Evolutionary conservation across 2,888 invertebrate genomes (phyloP).

Genomic region (Drosophila multiciliata): DNA sequence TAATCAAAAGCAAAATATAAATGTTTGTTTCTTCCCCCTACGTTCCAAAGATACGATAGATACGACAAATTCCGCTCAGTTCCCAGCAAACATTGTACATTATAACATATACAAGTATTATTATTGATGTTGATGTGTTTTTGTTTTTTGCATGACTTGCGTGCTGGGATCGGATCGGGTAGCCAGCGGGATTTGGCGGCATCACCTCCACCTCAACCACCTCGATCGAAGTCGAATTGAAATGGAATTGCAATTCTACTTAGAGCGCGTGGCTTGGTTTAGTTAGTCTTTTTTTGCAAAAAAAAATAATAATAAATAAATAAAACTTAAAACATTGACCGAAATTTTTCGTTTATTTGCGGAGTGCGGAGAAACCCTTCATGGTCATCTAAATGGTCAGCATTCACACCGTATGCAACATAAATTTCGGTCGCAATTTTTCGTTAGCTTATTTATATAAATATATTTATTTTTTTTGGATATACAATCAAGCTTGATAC

Average conservation of each 20-base stretch:
- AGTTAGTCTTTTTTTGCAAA: slow-evolving; percentile 38
- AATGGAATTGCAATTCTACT: slow-evolving; percentile 73
- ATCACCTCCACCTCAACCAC: slow-evolving; percentile 23
- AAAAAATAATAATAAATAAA: slow-evolving; percentile 45
- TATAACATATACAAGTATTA: slow-evolving; percentile 24
- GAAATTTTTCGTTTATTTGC: slow-evolving; percentile 72
- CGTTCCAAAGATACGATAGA: slow-evolving; percentile 47
- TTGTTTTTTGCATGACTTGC: slow-evolving; percentile 49
- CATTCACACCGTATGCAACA: slow-evolving; percentile 51
- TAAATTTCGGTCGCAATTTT: slow-evolving; percentile 83
- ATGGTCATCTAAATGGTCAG: slow-evolving; percentile 26
- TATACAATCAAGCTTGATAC: slow-evolving; percentile 77
- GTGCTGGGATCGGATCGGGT: slow-evolving; percentile 67
- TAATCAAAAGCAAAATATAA: slow-evolving; percentile 60
- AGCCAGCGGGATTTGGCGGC: slow-evolving; percentile 50
- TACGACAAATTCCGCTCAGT: slow-evolving; percentile 52
- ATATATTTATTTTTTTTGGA: neutral
- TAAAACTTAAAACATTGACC: slow-evolving; percentile 77
- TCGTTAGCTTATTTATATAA: slow-evolving; percentile 33
- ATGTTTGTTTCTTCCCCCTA: slow-evolving; percentile 77
- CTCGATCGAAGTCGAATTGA: slow-evolving; percentile 25
- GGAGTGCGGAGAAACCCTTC: slow-evolving; percentile 33
- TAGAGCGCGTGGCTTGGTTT: slow-evolving; percentile 49
- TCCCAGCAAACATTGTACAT: slow-evolving; percentile 70
- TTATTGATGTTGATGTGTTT: slow-evolving; percentile 15